Base-by-base conservation (phyloP, 2,113 vertebrate genomes). In the Pelobates fuscus region DNA sequence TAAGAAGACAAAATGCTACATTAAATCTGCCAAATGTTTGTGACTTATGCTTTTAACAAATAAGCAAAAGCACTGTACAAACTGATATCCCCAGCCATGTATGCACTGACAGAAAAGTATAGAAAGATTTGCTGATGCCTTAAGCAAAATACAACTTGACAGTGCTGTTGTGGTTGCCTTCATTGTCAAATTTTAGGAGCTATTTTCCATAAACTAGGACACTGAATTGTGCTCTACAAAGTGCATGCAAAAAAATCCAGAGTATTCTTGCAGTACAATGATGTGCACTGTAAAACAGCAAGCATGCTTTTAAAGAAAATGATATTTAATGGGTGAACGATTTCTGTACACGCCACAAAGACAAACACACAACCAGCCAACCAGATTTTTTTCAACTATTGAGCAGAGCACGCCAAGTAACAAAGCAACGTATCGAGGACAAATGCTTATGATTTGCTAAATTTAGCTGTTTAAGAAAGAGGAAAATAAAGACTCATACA, bases 61-160 rank as follows among this genome's bases (percentile, higher is more conserved):
- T n/a, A n/a, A n/a, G n/a, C n/a, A n/a, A n/a, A n/a, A n/a, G n/a
- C n/a, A n/a, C n/a, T n/a, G n/a, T n/a, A n/a, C n/a, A n/a, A n/a
- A n/a, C n/a, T n/a, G n/a, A n/a, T n/a, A n/a, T n/a, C n/a, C n/a
- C n/a, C n/a, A n/a, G n/a, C n/a, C n/a, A n/a, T n/a, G n/a, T n/a
- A n/a, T n/a, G n/a, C n/a, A n/a, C n/a, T n/a, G n/a, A n/a, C n/a
- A n/a, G n/a, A n/a, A n/a, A n/a, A n/a, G n/a, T n/a, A n/a, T n/a
- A n/a, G n/a, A n/a, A n/a, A n/a, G n/a, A n/a, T n/a, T n/a, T n/a
- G n/a, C n/a, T n/a, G n/a, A n/a, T n/a, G n/a, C 32, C 10, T 10
- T 37, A 37, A 37, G 70, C 25, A 63, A 52, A 71, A 62, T 62
- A 63, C 10, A 54, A 62, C 17, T 23, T 71, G 41, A 71, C 59